These are phyloP conservation scores for Dorcus hopei DNA, from an alignment of 2,888 invertebrate genomes.

Conservation along the genomic window DNA sequence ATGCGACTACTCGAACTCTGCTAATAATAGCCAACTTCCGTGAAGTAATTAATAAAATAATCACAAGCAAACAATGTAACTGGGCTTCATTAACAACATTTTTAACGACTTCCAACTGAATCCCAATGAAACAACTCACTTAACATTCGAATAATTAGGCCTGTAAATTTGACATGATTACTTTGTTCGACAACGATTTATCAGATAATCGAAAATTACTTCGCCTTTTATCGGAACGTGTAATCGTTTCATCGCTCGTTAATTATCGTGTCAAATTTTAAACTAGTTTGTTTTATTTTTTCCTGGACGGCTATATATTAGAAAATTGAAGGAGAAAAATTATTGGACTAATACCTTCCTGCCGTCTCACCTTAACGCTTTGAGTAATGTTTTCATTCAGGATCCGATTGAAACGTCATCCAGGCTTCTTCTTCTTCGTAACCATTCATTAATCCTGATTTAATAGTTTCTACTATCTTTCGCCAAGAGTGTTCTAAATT, in stretches of 20 bases:
- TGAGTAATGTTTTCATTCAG: not conserved
- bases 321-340: conserved; percentile 6
- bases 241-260: conserved; percentile 9
- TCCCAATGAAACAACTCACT: not conserved
- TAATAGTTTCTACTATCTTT: no score
- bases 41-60: not conserved
- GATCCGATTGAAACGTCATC: not conserved
- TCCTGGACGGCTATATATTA: not conserved
- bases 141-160: not conserved
- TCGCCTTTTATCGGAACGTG: conserved; percentile 5
- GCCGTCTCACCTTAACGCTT: not conserved
- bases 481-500: no score
- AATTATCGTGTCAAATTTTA: conserved; percentile 14
- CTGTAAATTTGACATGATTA: not conserved
- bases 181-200: conserved; percentile 5
- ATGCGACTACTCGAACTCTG: not conserved
- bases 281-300: conserved; percentile 2
- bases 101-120: not conserved
- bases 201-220: conserved; percentile 4
- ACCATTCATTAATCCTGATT: no score
- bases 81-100: not conserved
- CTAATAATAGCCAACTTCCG: not conserved
- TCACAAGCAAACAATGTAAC: not conserved
- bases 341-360: not conserved
- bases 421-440: not conserved